Conservation (phyloP, 2,888 invertebrate species). For the Eupithecia vulgata region DNA sequence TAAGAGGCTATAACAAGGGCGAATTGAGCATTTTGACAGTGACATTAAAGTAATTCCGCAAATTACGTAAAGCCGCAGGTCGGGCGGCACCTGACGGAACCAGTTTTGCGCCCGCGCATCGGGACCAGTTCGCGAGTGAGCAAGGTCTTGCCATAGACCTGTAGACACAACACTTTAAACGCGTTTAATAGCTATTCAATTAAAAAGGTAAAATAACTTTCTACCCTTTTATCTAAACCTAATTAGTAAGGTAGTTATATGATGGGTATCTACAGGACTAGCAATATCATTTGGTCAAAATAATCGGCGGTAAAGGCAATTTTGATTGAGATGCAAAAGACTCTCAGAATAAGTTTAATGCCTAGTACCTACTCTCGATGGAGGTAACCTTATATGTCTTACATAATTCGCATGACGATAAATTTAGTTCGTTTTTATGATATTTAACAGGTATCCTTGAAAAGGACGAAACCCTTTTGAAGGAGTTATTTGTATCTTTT, state of each 20-base stretch:
- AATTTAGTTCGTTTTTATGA: not conserved
- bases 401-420: not conserved
- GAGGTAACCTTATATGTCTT: not conserved
- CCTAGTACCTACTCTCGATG: not conserved
- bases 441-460: not conserved
- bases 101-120: slow-evolving; percentile 51
- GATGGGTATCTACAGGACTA: not conserved
- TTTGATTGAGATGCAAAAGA: not conserved
- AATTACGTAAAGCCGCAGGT: slow-evolving; percentile 65
- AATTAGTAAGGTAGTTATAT: not conserved
- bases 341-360: not conserved
- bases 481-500: not conserved
- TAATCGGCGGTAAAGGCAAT: not conserved
- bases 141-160: slow-evolving; percentile 75
- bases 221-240: not conserved
- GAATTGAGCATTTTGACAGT: slow-evolving; percentile 46
- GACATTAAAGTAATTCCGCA: slow-evolving; percentile 56
- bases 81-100: slow-evolving; percentile 62
- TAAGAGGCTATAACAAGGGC: slow-evolving; percentile 37
- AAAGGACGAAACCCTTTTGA: not conserved
- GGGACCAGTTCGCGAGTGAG: slow-evolving; percentile 69
- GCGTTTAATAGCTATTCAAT: not conserved
- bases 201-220: not conserved
- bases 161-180: slow-evolving; percentile 36
- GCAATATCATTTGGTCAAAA: not conserved